These are phyloP conservation scores for Eupeodes latifasciatus DNA, from an alignment of 2,888 invertebrate species.

Conservation along the genomic window DNA sequence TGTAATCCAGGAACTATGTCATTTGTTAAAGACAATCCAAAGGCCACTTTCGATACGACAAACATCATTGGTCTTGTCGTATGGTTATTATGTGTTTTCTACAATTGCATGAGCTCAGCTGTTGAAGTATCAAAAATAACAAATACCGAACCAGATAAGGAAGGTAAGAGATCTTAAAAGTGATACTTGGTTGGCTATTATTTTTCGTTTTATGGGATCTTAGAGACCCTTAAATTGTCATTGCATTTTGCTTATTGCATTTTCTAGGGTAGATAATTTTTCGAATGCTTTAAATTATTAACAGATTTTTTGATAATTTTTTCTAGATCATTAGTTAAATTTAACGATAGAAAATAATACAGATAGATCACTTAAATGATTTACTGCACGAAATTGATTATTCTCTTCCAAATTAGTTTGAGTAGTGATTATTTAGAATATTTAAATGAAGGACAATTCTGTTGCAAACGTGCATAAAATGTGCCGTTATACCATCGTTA, in stretches of 20 bases:
- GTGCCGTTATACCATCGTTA: too few relatives aligned
- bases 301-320: background rate
- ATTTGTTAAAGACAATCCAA: constrained; percentile 79
- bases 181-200: background rate
- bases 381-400: too few relatives aligned
- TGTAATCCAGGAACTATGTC: constrained; percentile 91
- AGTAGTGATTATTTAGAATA: too few relatives aligned
- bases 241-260: background rate
- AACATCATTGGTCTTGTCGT: constrained; percentile 96
- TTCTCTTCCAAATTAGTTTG: too few relatives aligned
- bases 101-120: constrained; percentile 97
- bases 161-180: constrained; percentile 79
- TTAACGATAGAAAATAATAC: too few relatives aligned
- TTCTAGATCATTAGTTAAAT: too few relatives aligned
- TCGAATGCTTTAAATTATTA: background rate
- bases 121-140: constrained; percentile 96
- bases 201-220: background rate
- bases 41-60: constrained; percentile 91
- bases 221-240: background rate
- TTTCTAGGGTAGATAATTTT: background rate
- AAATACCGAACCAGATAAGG: constrained; percentile 88
- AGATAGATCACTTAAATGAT: too few relatives aligned
- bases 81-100: constrained; percentile 97
- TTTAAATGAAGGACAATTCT: too few relatives aligned
- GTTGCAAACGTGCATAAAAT: too few relatives aligned